Evolutionary conservation across 2,888 invertebrate genomes (phyloP).

Genomic region (Ctena decussata): DNA sequence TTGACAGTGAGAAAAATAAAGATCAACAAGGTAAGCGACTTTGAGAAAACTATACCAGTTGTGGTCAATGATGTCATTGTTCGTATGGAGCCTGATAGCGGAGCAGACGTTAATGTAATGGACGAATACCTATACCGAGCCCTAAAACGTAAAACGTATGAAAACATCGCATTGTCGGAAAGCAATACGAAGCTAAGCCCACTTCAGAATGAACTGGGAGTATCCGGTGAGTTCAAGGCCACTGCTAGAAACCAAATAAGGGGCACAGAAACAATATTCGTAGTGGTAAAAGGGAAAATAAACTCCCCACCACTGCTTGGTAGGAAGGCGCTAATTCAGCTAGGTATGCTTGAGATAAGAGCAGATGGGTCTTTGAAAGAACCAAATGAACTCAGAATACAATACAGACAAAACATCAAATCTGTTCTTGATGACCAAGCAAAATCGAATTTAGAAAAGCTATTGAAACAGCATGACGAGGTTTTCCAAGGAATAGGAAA

Average conservation of each 20-base stretch:
- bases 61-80: slow-evolving; percentile 10
- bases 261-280: background rate
- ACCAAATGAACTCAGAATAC: slow-evolving; percentile 1
- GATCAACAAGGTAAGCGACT: slow-evolving; percentile 13
- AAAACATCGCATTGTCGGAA: background rate
- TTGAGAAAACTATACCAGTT: slow-evolving; percentile 11
- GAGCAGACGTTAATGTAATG: background rate
- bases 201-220: background rate
- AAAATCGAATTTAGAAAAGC: background rate
- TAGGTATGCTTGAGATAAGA: slow-evolving; percentile 20
- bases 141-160: background rate
- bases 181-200: slow-evolving; percentile 7
- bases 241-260: background rate
- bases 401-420: background rate
- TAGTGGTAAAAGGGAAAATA: background rate
- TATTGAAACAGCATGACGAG: background rate
- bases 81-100: background rate
- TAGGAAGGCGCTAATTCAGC: background rate
- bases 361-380: slow-evolving; percentile 16
- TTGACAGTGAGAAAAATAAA: slow-evolving; percentile 11
- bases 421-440: background rate
- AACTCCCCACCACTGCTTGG: background rate
- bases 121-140: background rate
- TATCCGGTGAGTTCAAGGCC: slow-evolving; percentile 21
- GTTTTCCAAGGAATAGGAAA: background rate